phyloP scores from a whole-genome alignment of 2,888 invertebrate genomes.

The Pyrrhosoma nymphula region DNA sequence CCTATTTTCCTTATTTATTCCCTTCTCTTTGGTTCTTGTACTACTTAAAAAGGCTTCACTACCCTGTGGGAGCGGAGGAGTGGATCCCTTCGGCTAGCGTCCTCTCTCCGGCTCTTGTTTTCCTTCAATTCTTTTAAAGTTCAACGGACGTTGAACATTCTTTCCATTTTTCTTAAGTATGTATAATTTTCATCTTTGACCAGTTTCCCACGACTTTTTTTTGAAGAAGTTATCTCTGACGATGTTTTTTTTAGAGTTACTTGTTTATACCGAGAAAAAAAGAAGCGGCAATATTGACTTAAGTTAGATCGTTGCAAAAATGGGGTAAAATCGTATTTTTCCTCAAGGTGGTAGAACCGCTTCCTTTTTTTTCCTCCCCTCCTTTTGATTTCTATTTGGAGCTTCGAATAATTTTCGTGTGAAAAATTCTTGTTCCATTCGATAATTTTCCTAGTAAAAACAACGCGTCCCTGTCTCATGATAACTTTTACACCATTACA shows the following conservation, averaged over 20 bases:
- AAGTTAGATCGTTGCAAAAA: neutral
- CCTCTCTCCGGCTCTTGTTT: neutral
- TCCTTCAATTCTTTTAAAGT: neutral
- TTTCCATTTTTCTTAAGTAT: neutral
- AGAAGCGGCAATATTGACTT: neutral
- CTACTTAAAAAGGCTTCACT: too few relatives aligned
- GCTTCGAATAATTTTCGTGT: too few relatives aligned
- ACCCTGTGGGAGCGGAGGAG: too few relatives aligned
- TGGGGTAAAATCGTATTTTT: neutral
- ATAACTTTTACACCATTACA: too few relatives aligned
- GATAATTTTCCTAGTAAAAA: too few relatives aligned
- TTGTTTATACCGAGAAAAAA: neutral
- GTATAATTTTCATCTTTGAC: neutral
- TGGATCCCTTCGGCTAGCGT: too few relatives aligned
- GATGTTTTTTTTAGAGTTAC: neutral
- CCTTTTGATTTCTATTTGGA: too few relatives aligned
- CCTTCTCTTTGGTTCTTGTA: too few relatives aligned
- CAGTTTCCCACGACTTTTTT: too few relatives aligned
- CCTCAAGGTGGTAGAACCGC: neutral
- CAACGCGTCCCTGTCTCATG: too few relatives aligned
- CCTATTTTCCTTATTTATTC: too few relatives aligned
- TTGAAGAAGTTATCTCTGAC: neutral
- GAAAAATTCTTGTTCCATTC: too few relatives aligned
- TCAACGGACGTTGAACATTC: neutral
- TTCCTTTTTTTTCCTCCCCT: neutral